These are phyloP conservation scores for Maniola hyperantus DNA, from an alignment of 2,888 invertebrate genomes.

Conservation along the genomic window DNA sequence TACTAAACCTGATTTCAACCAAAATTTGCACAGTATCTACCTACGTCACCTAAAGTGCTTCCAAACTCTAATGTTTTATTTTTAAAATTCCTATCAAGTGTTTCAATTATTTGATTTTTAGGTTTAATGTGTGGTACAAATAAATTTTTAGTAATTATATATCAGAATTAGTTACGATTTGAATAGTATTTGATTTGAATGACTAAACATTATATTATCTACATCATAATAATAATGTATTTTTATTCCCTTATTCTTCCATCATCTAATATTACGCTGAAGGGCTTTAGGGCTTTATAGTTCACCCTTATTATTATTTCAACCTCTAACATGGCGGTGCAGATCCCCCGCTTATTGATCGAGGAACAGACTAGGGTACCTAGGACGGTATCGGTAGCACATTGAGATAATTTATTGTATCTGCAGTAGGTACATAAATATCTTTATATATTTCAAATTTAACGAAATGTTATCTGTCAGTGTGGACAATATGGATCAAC, in stretches of 20 bases:
- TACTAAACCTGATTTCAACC: no score
- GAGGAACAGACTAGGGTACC: constrained; percentile 57
- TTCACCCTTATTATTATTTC: constrained; percentile 47
- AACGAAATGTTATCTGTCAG: not conserved
- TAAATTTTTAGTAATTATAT: no score
- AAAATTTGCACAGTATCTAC: no score
- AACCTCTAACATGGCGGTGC: constrained; percentile 46
- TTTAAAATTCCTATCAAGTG: no score
- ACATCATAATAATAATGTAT: not conserved
- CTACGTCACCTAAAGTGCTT: no score
- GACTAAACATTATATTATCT: no score
- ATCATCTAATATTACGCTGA: constrained; percentile 6
- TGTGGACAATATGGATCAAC: no score
- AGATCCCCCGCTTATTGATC: constrained; percentile 67
- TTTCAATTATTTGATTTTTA: no score
- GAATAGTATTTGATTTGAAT: no score
- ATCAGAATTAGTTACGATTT: no score
- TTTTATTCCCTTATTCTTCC: not conserved
- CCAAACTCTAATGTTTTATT: no score
- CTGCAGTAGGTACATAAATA: constrained; percentile 21
- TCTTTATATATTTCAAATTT: not conserved
- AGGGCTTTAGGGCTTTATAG: not conserved
- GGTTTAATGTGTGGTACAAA: no score
- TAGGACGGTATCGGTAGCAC: constrained; percentile 46
- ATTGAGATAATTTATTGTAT: constrained; percentile 25